These are phyloP conservation scores for Drosophila saltans DNA, from an alignment of 1,140 invertebrate genomes.

Conservation along the genomic window DNA sequence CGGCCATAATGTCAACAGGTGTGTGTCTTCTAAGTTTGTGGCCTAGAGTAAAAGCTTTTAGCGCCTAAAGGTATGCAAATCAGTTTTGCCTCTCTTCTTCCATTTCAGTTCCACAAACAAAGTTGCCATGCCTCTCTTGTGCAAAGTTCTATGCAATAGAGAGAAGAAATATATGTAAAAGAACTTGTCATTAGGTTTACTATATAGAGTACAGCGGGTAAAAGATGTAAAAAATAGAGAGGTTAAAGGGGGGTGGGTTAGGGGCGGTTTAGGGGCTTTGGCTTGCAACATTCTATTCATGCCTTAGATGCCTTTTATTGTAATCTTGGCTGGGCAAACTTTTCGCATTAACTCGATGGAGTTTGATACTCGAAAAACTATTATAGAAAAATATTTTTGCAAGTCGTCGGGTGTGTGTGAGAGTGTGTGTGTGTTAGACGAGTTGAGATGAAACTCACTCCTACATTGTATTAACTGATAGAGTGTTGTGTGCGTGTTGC, in stretches of 20 bases:
- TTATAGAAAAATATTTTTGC: constrained; percentile 78
- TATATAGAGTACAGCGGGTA: neutral
- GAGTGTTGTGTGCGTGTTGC: constrained; percentile 36
- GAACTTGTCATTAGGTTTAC: constrained; percentile 60
- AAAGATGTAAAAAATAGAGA: neutral
- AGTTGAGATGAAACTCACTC: constrained; percentile 29
- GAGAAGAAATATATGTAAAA: constrained; percentile 24
- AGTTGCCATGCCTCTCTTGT: constrained; percentile 37
- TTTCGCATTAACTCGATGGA: constrained; percentile 70
- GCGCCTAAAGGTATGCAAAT: constrained; percentile 73
- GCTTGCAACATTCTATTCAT: constrained; percentile 43
- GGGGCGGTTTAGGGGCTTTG: neutral
- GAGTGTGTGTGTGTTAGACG: neutral
- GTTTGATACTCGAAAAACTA: constrained; percentile 77
- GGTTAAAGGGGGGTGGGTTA: neutral
- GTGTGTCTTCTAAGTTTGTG: constrained; percentile 33
- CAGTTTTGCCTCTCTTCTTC: constrained; percentile 9
- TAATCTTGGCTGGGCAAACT: constrained; percentile 67
- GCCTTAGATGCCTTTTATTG: constrained; percentile 38
- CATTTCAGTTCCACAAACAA: constrained; percentile 29
- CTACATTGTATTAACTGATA: constrained; percentile 63
- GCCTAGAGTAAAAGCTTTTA: constrained; percentile 63
- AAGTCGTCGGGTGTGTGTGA: constrained; percentile 29
- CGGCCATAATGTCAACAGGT: constrained; percentile 43
- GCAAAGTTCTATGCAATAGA: constrained; percentile 20